A percentile compares a stretch with the other conserved stretches of the same genome.
These are phyloP conservation scores for Chloroceryle amazona DNA, from an alignment of 2,797 vertebrate species.

Conservation along the genomic window DNA sequence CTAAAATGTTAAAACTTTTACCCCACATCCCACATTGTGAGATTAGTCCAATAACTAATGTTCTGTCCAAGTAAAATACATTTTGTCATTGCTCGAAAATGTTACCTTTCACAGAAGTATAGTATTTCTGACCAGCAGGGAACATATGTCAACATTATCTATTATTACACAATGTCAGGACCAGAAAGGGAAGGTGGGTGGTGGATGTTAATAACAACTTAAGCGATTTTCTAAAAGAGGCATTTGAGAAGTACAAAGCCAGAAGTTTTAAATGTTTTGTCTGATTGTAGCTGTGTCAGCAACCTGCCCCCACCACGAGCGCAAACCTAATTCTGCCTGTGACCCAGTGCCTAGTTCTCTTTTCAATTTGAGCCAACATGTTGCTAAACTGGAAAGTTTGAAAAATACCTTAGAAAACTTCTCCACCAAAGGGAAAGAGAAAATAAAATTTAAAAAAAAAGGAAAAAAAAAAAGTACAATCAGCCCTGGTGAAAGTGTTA, in stretches of 20 bases:
- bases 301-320: constrained; percentile 83
- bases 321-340: constrained; percentile 84
- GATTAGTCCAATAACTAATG: constrained; percentile 90
- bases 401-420: constrained; percentile 85
- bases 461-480: constrained; percentile 65
- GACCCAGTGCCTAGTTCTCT: constrained; percentile 87
- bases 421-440: constrained; percentile 81
- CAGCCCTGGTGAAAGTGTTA: constrained; percentile 71
- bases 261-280: constrained; percentile 88
- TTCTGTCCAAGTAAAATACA: constrained; percentile 94
- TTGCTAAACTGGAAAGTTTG: constrained; percentile 85
- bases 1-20: constrained; percentile 85
- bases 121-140: constrained; percentile 92
- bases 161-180: constrained; percentile 91
- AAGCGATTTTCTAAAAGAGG: constrained; percentile 88
- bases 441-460: neutral
- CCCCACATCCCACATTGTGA: constrained; percentile 88
- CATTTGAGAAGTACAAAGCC: constrained; percentile 89
- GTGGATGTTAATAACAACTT: constrained; percentile 88
- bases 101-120: constrained; percentile 95
- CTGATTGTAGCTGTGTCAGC: constrained; percentile 90
- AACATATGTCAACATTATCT: constrained; percentile 95
- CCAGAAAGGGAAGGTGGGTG: constrained; percentile 89
- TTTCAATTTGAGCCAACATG: constrained; percentile 84
- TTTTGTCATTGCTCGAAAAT: constrained; percentile 96